phyloP scores from a whole-genome alignment of 2,797 vertebrate species.

The Syngnathus rostellatus region DNA sequence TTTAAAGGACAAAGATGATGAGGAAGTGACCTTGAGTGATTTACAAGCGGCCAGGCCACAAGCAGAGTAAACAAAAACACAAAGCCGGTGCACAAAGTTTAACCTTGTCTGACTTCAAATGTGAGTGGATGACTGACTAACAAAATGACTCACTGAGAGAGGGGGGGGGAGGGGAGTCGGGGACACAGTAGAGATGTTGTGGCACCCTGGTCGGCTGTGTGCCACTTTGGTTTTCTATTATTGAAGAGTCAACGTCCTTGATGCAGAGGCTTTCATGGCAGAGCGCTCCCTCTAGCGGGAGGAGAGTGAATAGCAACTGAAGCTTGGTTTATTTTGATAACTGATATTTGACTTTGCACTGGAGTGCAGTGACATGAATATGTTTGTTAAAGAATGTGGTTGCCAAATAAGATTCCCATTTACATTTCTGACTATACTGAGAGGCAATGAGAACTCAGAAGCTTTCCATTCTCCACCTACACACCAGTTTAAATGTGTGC shows the following conservation, averaged over 20 bases:
- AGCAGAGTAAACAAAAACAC: conserved; percentile 9
- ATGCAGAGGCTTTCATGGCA: conserved; percentile 39
- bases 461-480: conserved; percentile 24
- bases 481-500: conserved; percentile 46
- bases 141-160: conserved; percentile 26
- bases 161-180: neutral
- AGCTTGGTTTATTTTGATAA: neutral
- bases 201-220: conserved; percentile 26
- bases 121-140: conserved; percentile 5
- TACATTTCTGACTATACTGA: neutral
- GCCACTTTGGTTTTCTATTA: conserved; percentile 50
- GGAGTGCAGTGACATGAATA: neutral
- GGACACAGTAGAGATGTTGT: conserved; percentile 27
- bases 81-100: conserved; percentile 18
- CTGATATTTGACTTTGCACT: neutral
- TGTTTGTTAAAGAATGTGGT: neutral
- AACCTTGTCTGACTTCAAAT: conserved; percentile 15
- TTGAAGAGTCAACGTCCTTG: conserved; percentile 61
- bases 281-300: conserved; percentile 59
- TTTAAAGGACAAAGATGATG: conserved; percentile 40
- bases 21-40: conserved; percentile 53
- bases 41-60: conserved; percentile 21
- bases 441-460: conserved; percentile 1
- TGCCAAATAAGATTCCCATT: neutral
- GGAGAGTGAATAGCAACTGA: conserved; percentile 46